Percentiles rank a stretch among this genome's conserved stretches.
phyloP scores from a whole-genome alignment of 2,888 invertebrate genomes.

The Caenorhabditis sp. region DNA sequence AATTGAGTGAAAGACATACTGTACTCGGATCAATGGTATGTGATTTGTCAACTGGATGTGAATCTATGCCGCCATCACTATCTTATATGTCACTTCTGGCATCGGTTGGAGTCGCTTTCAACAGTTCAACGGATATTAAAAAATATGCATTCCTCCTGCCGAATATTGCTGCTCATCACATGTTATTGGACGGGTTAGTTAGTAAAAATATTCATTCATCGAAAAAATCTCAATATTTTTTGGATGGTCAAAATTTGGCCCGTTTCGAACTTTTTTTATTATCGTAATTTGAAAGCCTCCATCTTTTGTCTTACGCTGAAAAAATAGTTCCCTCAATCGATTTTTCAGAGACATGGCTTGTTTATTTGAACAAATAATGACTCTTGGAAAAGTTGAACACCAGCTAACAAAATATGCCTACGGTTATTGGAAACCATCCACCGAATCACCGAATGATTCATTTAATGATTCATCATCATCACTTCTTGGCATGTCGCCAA shows the following conservation, averaged over 20 bases:
- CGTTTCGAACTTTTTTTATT: neutral
- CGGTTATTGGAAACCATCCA: conserved; percentile 49
- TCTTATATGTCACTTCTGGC: conserved; percentile 61
- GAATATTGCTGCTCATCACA: conserved; percentile 61
- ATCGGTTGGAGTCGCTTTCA: conserved; percentile 61
- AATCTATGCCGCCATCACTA: conserved; percentile 65
- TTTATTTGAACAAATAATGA: conserved; percentile 64
- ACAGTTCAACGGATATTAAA: conserved; percentile 53
- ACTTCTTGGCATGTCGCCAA: conserved; percentile 33
- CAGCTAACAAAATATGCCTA: conserved; percentile 59
- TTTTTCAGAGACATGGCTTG: conserved; percentile 58
- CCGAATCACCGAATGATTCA: conserved; percentile 20
- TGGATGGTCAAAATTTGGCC: too few relatives aligned
- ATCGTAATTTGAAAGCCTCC: neutral
- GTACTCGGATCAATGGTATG: conserved; percentile 63
- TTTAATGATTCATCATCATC: conserved; percentile 7
- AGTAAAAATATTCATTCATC: too few relatives aligned
- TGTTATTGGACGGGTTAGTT: conserved; percentile 57
- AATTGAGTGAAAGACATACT: conserved; percentile 48
- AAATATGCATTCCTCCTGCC: conserved; percentile 61
- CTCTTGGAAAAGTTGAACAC: conserved; percentile 63
- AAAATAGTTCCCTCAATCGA: neutral
- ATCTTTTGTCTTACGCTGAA: neutral
- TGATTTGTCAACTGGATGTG: conserved; percentile 65
- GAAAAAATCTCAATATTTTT: too few relatives aligned